phyloP scores from a whole-genome alignment of 2,797 vertebrate genomes.

The Chloroceryle inda region DNA sequence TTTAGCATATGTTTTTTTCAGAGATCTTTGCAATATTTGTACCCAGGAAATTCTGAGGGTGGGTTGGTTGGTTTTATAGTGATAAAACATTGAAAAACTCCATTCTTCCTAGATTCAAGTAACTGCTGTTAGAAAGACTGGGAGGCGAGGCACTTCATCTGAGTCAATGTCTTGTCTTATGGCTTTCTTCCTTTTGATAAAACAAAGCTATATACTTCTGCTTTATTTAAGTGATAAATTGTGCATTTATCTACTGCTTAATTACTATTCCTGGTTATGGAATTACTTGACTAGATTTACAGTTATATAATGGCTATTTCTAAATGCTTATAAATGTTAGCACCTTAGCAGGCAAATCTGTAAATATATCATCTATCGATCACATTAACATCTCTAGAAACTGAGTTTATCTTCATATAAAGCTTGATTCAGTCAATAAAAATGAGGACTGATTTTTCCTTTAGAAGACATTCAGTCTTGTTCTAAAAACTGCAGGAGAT shows the following conservation, averaged over 20 bases:
- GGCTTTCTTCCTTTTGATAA: constrained; percentile 5
- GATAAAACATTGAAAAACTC: neutral
- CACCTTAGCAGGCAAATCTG: neutral
- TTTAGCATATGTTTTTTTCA: neutral
- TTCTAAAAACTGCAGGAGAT: neutral
- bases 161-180: neutral
- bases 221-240: constrained; percentile 20
- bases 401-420: neutral
- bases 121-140: neutral
- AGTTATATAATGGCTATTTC: neutral
- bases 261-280: neutral
- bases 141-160: neutral
- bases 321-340: constrained; percentile 13
- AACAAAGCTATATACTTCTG: neutral
- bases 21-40: neutral
- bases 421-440: neutral
- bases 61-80: neutral
- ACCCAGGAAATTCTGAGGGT: neutral
- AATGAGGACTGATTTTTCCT: neutral
- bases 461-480: neutral
- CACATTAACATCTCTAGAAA: neutral
- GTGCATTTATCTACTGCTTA: neutral
- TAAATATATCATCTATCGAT: neutral
- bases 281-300: neutral
- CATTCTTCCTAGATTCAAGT: neutral